A percentile compares a stretch with the other conserved stretches of the same genome.
These are phyloP conservation scores for Nycticebus coucang DNA, from an alignment of 2,113 vertebrate genomes.

Conservation along the genomic window DNA sequence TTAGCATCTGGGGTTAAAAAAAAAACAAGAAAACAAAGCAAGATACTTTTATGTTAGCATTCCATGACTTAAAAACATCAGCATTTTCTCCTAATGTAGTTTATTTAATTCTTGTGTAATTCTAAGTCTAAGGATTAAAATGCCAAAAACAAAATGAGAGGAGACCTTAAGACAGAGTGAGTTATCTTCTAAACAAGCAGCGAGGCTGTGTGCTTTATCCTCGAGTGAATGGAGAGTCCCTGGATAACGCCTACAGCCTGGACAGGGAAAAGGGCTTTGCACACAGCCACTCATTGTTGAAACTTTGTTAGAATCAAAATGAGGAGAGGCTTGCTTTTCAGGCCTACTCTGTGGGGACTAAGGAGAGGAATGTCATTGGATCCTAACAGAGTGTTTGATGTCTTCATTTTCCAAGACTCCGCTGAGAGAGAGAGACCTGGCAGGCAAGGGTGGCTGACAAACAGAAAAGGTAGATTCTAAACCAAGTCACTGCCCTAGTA, in stretches of 20 bases:
- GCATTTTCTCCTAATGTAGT: slow-evolving; percentile 85
- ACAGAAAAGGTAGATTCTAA: slow-evolving; percentile 77
- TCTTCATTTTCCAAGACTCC: slow-evolving; percentile 86
- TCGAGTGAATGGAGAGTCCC: slow-evolving; percentile 87
- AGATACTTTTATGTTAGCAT: slow-evolving; percentile 84
- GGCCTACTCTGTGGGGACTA: slow-evolving; percentile 80
- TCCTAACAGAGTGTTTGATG: slow-evolving; percentile 88
- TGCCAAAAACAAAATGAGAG: slow-evolving; percentile 84
- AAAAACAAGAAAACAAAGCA: slow-evolving; percentile 31
- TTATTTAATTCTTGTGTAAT: slow-evolving; percentile 81
- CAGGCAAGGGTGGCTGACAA: slow-evolving; percentile 69
- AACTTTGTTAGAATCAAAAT: slow-evolving; percentile 88
- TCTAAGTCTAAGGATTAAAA: slow-evolving; percentile 88
- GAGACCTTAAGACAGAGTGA: slow-evolving; percentile 81
- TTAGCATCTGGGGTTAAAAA: slow-evolving; percentile 78
- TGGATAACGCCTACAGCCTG: slow-evolving; percentile 83
- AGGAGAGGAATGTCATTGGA: slow-evolving; percentile 85
- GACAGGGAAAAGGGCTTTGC: slow-evolving; percentile 77
- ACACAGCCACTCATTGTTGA: slow-evolving; percentile 88
- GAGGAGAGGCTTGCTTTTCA: slow-evolving; percentile 85
- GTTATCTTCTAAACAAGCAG: slow-evolving; percentile 84
- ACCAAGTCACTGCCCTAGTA: slow-evolving; percentile 78
- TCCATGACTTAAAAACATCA: slow-evolving; percentile 80
- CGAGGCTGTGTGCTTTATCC: slow-evolving; percentile 85
- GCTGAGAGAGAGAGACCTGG: slow-evolving; percentile 80